Percentiles rank a stretch among this genome's conserved stretches.
These are phyloP conservation scores for Euthynnus affinis DNA, from an alignment of 2,797 vertebrate species.

Conservation along the genomic window DNA sequence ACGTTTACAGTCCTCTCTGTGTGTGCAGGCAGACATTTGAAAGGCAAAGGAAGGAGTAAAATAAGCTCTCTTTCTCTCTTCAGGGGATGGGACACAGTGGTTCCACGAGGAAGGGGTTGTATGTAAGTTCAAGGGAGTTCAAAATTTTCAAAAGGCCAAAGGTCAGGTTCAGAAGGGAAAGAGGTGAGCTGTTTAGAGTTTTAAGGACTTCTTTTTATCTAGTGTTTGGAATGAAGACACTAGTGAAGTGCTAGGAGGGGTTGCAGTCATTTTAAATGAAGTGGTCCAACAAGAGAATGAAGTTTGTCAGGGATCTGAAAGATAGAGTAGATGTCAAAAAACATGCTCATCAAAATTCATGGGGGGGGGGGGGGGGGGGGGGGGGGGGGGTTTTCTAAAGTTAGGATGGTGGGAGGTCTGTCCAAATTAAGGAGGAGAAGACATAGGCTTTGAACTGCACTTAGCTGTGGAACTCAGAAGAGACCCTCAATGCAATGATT, in stretches of 20 bases:
- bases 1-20: constrained; percentile 74
- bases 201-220: constrained; percentile 89
- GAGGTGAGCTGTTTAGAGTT: constrained; percentile 84
- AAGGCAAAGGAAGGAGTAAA: constrained; percentile 67
- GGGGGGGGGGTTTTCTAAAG: not conserved
- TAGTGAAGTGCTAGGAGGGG: constrained; percentile 79
- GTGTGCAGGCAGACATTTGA: constrained; percentile 67
- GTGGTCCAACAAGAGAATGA: constrained; percentile 7
- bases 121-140: constrained; percentile 70
- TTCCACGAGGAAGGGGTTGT: constrained; percentile 46
- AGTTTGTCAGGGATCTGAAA: no score
- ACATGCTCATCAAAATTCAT: constrained; percentile 11
- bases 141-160: constrained; percentile 81
- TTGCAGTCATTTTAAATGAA: constrained; percentile 43
- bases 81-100: constrained; percentile 49
- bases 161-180: constrained; percentile 85
- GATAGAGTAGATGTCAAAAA: not conserved
- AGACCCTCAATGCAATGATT: not conserved
- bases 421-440: not conserved
- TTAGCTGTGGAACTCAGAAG: not conserved
- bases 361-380: not conserved
- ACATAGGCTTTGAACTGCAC: not conserved
- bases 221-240: constrained; percentile 90
- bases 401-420: constrained; percentile 6
- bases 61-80: constrained; percentile 66